A percentile compares a stretch with the other conserved stretches of the same genome.
Evolutionary conservation across 2,113 vertebrate species (phyloP).

Genomic region (Harpagus bidentatus): DNA sequence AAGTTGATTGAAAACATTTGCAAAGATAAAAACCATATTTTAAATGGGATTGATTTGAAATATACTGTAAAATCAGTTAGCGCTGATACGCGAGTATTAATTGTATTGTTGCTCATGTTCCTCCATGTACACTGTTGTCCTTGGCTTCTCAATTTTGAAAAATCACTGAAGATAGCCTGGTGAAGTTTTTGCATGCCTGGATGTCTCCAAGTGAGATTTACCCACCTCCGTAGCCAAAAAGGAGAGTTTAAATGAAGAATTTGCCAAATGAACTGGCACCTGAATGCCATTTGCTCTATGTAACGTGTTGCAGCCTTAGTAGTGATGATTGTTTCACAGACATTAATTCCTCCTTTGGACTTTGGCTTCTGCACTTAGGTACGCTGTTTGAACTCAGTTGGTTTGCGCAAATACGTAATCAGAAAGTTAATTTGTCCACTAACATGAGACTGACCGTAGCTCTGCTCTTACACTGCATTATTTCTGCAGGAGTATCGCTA

Average conservation of each 20-base stretch:
- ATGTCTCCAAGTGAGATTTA: background rate
- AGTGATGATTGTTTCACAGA: background rate
- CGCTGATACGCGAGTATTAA: rapidly evolving
- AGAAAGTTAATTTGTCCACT: background rate
- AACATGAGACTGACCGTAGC: rapidly evolving
- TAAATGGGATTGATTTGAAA: background rate
- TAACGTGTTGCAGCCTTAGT: background rate
- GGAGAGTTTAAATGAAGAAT: background rate
- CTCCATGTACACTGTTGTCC: background rate
- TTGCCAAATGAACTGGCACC: background rate
- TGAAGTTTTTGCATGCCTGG: background rate
- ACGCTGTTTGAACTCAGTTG: background rate
- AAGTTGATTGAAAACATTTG: background rate
- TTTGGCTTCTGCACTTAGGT: background rate
- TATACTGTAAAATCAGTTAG: background rate
- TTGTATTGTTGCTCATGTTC: background rate
- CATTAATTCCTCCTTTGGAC: background rate
- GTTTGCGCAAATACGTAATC: background rate
- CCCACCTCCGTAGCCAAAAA: background rate
- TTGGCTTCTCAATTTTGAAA: background rate
- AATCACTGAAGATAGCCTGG: background rate
- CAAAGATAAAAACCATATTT: background rate
- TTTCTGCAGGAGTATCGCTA: background rate
- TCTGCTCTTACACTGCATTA: background rate
- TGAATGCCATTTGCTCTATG: background rate